phyloP scores from a whole-genome alignment of 2,113 vertebrate species.

The Ictidomys tridecemlineatus region DNA sequence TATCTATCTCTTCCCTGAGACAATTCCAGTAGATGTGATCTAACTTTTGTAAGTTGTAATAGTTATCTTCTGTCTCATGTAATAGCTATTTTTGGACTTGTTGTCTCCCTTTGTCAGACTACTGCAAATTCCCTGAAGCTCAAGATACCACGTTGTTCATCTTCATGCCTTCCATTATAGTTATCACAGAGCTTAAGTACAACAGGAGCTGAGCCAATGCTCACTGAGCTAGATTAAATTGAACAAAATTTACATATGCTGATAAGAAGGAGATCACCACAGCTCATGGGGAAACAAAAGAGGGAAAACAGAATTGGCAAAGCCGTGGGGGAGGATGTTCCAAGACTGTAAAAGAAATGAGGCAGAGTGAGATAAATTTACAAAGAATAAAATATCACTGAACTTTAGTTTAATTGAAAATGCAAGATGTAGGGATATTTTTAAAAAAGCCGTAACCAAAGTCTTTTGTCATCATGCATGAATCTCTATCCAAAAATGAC shows the following conservation, averaged over 20 bases:
- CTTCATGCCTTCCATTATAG: background rate
- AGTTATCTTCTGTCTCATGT: background rate
- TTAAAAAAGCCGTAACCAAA: background rate
- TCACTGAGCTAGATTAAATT: background rate
- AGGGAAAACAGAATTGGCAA: background rate
- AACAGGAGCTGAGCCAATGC: background rate
- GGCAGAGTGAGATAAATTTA: background rate
- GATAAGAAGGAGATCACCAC: background rate
- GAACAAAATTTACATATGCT: constrained; percentile 4
- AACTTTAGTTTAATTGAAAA: background rate
- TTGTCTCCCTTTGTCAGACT: background rate
- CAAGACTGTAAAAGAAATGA: background rate
- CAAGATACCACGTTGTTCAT: background rate
- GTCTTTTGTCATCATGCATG: background rate
- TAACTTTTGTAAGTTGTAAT: background rate
- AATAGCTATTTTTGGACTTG: background rate
- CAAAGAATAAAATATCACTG: constrained; percentile 1
- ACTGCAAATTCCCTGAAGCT: background rate
- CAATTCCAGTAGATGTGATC: background rate
- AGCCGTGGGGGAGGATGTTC: background rate
- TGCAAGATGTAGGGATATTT: background rate
- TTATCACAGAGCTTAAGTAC: background rate
- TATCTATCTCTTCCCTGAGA: background rate
- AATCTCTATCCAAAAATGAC: background rate
- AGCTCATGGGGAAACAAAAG: background rate